A percentile compares a stretch with the other conserved stretches of the same genome.
Evolutionary conservation across 2,113 vertebrate species (phyloP).

Genomic region (Leptobrachium leishanense): DNA sequence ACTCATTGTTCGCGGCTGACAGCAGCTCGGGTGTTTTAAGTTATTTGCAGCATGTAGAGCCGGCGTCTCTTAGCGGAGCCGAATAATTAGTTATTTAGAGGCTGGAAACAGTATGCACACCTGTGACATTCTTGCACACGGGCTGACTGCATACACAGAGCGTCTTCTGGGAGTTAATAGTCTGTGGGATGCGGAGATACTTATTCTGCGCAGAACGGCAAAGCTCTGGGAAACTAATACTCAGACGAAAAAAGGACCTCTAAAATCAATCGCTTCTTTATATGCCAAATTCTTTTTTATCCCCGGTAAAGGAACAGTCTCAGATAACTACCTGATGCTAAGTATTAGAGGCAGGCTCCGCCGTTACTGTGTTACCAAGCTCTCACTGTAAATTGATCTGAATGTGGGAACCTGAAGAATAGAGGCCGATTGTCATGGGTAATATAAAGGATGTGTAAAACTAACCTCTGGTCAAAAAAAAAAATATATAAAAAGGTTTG

Average conservation of each 20-base stretch:
- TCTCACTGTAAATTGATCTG: not conserved
- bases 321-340: slow-evolving; percentile 8
- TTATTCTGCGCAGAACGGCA: slow-evolving; percentile 13
- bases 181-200: not conserved
- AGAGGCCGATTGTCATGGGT: not conserved
- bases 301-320: not conserved
- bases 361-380: not conserved
- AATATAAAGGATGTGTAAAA: not conserved
- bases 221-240: slow-evolving; percentile 16
- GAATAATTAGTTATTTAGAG: slow-evolving; percentile 24
- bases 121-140: slow-evolving; percentile 28
- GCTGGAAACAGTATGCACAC: slow-evolving; percentile 3
- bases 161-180: slow-evolving; percentile 25
- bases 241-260: not conserved
- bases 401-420: not conserved
- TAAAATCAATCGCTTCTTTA: slow-evolving; percentile 17
- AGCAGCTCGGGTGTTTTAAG: slow-evolving; percentile 32
- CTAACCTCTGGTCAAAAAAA: not conserved
- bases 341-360: not conserved
- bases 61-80: slow-evolving; percentile 28
- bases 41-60: not conserved
- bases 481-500: too few relatives aligned
- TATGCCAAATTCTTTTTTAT: slow-evolving; percentile 13
- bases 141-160: not conserved
- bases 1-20: slow-evolving; percentile 36